These are phyloP conservation scores for Microchrysa polita DNA, from an alignment of 2,888 invertebrate species.

Conservation along the genomic window DNA sequence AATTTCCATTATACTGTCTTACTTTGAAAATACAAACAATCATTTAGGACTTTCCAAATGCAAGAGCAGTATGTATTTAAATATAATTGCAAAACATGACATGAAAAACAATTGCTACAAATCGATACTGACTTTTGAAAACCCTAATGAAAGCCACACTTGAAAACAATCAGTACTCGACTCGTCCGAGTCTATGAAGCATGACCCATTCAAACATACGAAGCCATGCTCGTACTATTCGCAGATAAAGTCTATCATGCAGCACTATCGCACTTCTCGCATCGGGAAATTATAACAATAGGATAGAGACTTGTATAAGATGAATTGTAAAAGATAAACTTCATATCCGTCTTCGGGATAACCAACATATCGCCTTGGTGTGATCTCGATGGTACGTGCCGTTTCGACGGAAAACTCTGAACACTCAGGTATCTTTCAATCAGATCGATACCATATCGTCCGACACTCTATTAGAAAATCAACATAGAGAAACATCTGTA, in stretches of 20 bases:
- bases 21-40: too few species aligned
- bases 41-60: too few species aligned
- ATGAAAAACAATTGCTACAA: too few species aligned
- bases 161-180: too few species aligned
- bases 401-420: not conserved
- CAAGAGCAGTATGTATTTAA: too few species aligned
- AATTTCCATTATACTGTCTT: too few species aligned
- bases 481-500: not conserved
- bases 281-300: not conserved
- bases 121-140: too few species aligned
- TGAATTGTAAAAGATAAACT: not conserved
- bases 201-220: not conserved
- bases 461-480: slow-evolving; percentile 1
- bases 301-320: not conserved
- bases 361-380: too few species aligned
- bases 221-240: not conserved
- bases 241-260: too few species aligned
- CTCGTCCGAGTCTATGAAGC: not conserved
- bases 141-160: too few species aligned
- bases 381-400: not conserved
- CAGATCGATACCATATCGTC: not conserved
- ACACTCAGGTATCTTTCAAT: slow-evolving; percentile 6
- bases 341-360: not conserved
- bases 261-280: not conserved
- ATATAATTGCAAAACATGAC: too few species aligned